Base-by-base conservation (phyloP, 2,113 vertebrate species). In the Pogonocichla stellata region DNA sequence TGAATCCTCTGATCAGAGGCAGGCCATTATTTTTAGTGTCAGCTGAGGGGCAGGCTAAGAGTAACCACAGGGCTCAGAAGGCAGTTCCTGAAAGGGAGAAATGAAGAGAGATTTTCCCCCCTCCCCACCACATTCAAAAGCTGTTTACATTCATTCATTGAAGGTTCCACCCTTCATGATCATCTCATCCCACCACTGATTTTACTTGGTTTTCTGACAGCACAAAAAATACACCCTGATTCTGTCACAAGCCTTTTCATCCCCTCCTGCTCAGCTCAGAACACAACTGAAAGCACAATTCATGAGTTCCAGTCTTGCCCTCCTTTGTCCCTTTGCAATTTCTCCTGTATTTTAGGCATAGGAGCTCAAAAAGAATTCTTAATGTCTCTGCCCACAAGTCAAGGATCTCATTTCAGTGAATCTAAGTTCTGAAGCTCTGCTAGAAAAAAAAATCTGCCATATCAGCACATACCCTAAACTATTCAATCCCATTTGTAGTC, bases 1-100 rank as follows among this genome's bases (percentile, higher is more conserved):
- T 92, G 84, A 95, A 90, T 58, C 58, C 90, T 88, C 81, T 60
- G 87, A 85, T 92, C 74, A 95, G 92, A 82, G 73, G 42, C 48
- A 79, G 84, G 66, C 84, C 86, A 36, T 51, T 92, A 50, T 91
- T 84, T 34, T 19, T 31, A n/a, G n/a, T 91, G 89, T 66, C 86
- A 91, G 77, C 84, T 86, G 87, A 80, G 8, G 11, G 50, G 64
- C 79, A 94, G 66, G 25, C 62, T 54, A 19, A 62, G 50, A 58
- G 60, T 25, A 95, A 85, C 20, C 8, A 78, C 62, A 80, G 71
- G 84, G 57, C 89, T 87, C 70, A 87, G 58, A 82, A 77, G 13
- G 66, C 84, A 86, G 53, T 15, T 90, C 78, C 74, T 85, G 58
- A 82, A 91, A 82, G 22, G 26, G 54, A 93, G 61, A 80, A 18